Evolutionary conservation across 1,140 invertebrate genomes (phyloP).

Genomic region (Leptinotarsa lineolata): DNA sequence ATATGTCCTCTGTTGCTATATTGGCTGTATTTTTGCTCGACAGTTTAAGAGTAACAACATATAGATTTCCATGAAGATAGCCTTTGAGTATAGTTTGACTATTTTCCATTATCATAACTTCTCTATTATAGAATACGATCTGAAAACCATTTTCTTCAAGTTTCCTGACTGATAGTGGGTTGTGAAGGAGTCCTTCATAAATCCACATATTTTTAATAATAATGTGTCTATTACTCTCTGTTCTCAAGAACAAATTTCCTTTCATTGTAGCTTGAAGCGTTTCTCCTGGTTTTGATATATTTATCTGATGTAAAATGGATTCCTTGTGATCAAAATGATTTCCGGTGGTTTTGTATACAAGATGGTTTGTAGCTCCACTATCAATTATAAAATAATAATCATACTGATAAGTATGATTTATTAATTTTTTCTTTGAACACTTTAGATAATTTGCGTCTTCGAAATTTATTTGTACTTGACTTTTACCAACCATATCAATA

Average conservation of each 20-base stretch:
- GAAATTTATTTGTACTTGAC: too few species aligned
- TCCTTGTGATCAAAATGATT: neutral
- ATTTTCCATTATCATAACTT: constrained; percentile 16
- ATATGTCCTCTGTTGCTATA: neutral
- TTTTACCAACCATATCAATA: too few species aligned
- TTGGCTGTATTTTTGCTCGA: neutral
- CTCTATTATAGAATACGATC: neutral
- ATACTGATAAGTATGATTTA: too few species aligned
- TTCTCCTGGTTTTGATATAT: neutral
- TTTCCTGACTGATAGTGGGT: constrained; percentile 26
- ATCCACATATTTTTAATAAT: constrained; percentile 17
- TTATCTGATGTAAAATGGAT: neutral
- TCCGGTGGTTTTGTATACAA: neutral
- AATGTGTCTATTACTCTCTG: neutral
- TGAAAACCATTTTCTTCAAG: constrained; percentile 23
- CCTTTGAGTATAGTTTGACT: neutral
- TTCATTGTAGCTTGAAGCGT: neutral
- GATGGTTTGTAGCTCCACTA: constrained; percentile 12
- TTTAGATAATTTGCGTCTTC: too few species aligned
- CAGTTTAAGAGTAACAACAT: neutral
- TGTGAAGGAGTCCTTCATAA: constrained; percentile 4
- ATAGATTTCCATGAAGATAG: constrained; percentile 15
- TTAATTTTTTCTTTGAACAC: too few species aligned
- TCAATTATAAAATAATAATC: constrained; percentile 16
- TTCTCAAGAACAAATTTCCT: neutral